Percentiles rank a stretch among this genome's conserved stretches.
These are phyloP conservation scores for Cataglyphis livida DNA, from an alignment of 2,888 invertebrate genomes.

Conservation along the genomic window DNA sequence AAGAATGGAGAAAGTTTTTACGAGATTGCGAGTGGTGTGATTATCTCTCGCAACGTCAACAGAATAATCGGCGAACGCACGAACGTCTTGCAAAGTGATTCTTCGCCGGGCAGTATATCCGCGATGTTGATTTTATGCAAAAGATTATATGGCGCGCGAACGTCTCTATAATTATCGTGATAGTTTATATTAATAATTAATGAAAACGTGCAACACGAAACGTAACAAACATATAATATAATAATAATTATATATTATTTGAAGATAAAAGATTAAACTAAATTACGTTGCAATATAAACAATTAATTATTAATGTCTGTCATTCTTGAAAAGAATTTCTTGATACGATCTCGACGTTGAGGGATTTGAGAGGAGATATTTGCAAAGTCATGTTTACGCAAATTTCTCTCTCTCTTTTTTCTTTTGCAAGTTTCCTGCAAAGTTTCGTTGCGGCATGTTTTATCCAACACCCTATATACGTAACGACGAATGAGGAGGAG, in stretches of 20 bases:
- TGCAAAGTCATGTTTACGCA: conserved; percentile 46
- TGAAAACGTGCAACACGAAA: background rate
- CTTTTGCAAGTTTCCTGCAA: background rate
- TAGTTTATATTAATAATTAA: conserved; percentile 21
- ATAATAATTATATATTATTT: background rate
- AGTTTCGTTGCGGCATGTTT: conserved; percentile 40
- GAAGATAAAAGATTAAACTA: too few species aligned
- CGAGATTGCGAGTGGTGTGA: conserved; percentile 20
- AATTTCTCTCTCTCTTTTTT: conserved; percentile 18
- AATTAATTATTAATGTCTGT: background rate
- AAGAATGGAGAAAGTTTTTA: conserved; percentile 20
- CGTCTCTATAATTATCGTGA: background rate
- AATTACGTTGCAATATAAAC: background rate
- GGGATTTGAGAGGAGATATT: conserved; percentile 29
- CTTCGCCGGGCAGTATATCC: background rate
- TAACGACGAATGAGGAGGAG: conserved; percentile 36
- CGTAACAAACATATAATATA: background rate
- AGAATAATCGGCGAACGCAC: conserved; percentile 27
- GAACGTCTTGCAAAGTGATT: conserved; percentile 18
- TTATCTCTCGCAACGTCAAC: conserved; percentile 32
- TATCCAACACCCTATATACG: conserved; percentile 40
- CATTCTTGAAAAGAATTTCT: background rate
- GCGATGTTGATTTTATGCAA: background rate
- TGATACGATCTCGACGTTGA: conserved; percentile 26
- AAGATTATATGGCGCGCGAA: background rate